Base-by-base conservation (phyloP, 35 echinoderm and acorn worm genomes). In the Apostichopus japonicus region DNA sequence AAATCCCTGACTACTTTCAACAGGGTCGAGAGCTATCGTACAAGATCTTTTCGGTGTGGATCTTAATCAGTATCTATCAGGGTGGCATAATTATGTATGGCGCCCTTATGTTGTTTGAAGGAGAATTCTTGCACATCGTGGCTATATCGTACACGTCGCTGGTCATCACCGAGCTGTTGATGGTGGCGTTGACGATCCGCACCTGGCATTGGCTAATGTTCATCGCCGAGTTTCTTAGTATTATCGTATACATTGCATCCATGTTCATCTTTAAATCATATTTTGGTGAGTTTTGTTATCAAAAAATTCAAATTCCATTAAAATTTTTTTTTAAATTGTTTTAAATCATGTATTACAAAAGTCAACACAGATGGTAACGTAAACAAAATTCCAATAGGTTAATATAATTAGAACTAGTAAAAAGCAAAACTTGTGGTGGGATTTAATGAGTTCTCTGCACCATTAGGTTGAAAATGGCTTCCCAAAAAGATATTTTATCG, bases 141-240 rank as follows among this genome's bases (percentile, higher is more conserved):
- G 91, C 97, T 10, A 99, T 99, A 52, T 93, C 97, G 25, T 99
- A 96, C 83, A 99, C 97, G 16, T 87, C 97, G 8, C 93, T 99
- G 27, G 92, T 99, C 78, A 95, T 99, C 89, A 99, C 97, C 5
- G 97, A 99, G 93, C 82, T 99, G 67, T 79, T 98, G 44, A 99
- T 99, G 97, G 97, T 99, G 53, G 97, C 95, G 23, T 81, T 99
- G 93, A 99, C 97, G 17, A 99, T 99, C 65, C 93, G 97, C 13
- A 96, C 97, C 17, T 99, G 97, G 97, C 97, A 99, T 71, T 99
- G 97, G 97, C 17, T 96, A 21, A 99, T 99, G 97, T 79, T 95
- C 15, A 93, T 96, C 8, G 93, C 97, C 4, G 97, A 99, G 80
- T 78, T 99, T 65, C 53, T 94, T 52, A 99, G 97, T 61, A 91